phyloP scores from a whole-genome alignment of 2,888 invertebrate species.

The Eremobia ochroleuca region DNA sequence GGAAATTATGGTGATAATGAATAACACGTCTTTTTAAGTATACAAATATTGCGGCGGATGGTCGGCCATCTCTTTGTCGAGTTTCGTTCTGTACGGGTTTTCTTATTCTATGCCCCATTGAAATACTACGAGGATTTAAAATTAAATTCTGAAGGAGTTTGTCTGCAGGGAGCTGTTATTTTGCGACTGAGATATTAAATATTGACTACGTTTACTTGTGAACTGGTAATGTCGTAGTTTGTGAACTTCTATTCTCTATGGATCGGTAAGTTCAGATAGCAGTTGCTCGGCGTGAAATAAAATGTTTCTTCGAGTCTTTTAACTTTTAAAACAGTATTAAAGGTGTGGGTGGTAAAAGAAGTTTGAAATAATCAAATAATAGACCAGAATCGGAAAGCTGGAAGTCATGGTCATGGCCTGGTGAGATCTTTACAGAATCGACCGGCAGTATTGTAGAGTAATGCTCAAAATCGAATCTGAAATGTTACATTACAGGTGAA shows the following conservation, averaged over 20 bases:
- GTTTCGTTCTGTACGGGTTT: not conserved
- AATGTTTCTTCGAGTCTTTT: not conserved
- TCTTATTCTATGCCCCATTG: conserved; percentile 31
- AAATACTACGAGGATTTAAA: conserved; percentile 53
- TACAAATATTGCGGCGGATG: not conserved
- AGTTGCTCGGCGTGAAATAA: conserved; percentile 5
- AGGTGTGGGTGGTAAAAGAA: not conserved
- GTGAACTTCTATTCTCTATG: conserved; percentile 40
- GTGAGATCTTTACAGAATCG: no score
- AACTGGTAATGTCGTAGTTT: conserved; percentile 36
- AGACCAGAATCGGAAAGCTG: no score
- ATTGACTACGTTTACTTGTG: conserved; percentile 40
- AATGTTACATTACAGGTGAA: no score
- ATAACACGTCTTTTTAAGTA: not conserved
- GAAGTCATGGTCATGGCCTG: no score
- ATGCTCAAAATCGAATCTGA: no score
- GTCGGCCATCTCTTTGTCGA: not conserved
- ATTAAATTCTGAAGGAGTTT: conserved; percentile 59
- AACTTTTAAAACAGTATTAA: not conserved
- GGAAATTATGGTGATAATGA: not conserved
- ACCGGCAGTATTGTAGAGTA: no score
- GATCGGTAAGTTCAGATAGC: not conserved
- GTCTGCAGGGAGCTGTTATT: conserved; percentile 45
- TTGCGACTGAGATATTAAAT: conserved; percentile 40
- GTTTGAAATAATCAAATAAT: no score